Conservation (phyloP, 2,888 invertebrate species). For the Cataglyphis altisquamis region DNA sequence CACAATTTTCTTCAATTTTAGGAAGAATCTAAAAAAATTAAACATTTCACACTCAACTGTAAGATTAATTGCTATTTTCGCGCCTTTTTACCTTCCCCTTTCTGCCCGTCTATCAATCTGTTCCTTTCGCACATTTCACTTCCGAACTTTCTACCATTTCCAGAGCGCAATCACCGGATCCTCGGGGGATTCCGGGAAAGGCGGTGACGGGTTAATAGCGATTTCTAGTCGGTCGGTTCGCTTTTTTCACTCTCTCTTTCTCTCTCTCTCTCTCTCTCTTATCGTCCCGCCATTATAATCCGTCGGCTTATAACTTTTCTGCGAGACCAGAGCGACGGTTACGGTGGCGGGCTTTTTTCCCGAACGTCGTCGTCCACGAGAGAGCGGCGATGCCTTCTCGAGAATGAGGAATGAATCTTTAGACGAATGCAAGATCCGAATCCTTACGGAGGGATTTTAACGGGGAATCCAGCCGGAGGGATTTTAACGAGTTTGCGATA, state of each 20-base stretch:
- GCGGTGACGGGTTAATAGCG: slow-evolving; percentile 70
- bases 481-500: slow-evolving; percentile 78
- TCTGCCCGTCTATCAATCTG: slow-evolving; percentile 49
- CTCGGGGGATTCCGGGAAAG: slow-evolving; percentile 34
- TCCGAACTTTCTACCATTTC: slow-evolving; percentile 35
- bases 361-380: slow-evolving; percentile 25
- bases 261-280: slow-evolving; percentile 54
- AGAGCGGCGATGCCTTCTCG: background rate
- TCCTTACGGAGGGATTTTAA: slow-evolving; percentile 60
- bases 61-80: slow-evolving; percentile 49
- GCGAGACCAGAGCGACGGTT: slow-evolving; percentile 27
- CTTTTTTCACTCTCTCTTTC: slow-evolving; percentile 66
- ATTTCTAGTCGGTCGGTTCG: slow-evolving; percentile 52
- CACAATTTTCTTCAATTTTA: background rate
- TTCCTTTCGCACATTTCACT: slow-evolving; percentile 50
- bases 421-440: slow-evolving; percentile 67
- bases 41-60: slow-evolving; percentile 18
- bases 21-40: background rate
- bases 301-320: slow-evolving; percentile 75
- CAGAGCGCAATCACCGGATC: slow-evolving; percentile 31
- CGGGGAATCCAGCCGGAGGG: slow-evolving; percentile 62
- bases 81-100: slow-evolving; percentile 22
- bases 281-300: slow-evolving; percentile 78
- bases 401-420: slow-evolving; percentile 71
- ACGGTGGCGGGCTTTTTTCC: slow-evolving; percentile 20